These are phyloP conservation scores for Nyctibius bracteatus DNA, from an alignment of 2,113 vertebrate species.

Conservation along the genomic window DNA sequence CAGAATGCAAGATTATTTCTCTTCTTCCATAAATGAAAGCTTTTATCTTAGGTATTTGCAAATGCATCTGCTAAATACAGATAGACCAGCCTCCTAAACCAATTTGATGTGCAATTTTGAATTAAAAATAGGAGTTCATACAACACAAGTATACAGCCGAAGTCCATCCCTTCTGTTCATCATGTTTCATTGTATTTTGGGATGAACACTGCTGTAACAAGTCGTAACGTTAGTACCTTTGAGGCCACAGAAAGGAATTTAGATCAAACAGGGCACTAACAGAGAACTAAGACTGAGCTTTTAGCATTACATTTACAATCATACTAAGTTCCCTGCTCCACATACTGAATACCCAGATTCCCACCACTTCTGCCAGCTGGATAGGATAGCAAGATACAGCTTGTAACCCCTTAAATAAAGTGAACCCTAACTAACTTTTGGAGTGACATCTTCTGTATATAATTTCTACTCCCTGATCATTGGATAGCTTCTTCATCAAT, in stretches of 20 bases:
- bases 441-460: background rate
- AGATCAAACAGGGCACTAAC: background rate
- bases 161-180: background rate
- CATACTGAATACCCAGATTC: background rate
- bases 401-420: background rate
- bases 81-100: background rate
- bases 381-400: background rate
- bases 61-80: background rate
- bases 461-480: background rate
- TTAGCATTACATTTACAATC: background rate
- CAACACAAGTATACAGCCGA: background rate
- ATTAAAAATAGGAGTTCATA: background rate
- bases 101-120: background rate
- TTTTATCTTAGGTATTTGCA: background rate
- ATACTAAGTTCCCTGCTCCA: background rate
- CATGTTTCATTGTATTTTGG: background rate
- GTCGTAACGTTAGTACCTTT: background rate
- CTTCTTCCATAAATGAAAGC: background rate
- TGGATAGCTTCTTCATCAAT: background rate
- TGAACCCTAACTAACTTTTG: background rate
- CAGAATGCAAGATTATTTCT: background rate
- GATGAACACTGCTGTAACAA: background rate
- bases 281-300: background rate
- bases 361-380: background rate
- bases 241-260: background rate